Evolutionary conservation across 2,113 vertebrate species (phyloP).

Genomic region (Ailurus styani): DNA sequence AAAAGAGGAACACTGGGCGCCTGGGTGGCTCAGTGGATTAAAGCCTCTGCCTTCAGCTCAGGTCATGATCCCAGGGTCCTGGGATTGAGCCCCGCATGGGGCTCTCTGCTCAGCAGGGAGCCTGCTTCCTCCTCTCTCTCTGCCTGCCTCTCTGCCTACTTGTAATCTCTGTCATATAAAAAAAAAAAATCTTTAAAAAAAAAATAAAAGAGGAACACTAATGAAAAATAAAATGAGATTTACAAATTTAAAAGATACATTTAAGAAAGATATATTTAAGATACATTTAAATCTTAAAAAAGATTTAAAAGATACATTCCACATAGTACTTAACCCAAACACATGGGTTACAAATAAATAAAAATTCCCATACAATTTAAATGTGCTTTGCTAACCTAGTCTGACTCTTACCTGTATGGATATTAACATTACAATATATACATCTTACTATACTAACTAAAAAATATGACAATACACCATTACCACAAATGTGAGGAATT

Average conservation of each 20-base stretch:
- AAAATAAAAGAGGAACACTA: background rate
- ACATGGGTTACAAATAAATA: background rate
- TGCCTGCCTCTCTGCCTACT: too few species aligned
- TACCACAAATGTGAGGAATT: background rate
- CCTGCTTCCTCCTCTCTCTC: too few species aligned
- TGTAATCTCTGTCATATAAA: too few species aligned
- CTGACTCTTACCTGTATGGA: background rate
- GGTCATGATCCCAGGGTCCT: too few species aligned
- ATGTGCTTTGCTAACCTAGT: background rate
- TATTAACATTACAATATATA: background rate
- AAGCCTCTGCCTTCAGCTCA: too few species aligned
- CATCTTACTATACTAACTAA: background rate
- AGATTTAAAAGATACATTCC: background rate
- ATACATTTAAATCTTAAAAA: too few species aligned
- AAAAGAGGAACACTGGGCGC: too few species aligned
- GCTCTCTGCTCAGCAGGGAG: too few species aligned
- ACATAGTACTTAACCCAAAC: background rate
- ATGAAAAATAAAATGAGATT: conserved; percentile 40
- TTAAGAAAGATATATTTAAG: too few species aligned
- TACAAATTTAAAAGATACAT: background rate
- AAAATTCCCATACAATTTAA: background rate
- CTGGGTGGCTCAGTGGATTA: too few species aligned
- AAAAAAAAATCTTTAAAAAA: too few species aligned
- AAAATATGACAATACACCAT: background rate
- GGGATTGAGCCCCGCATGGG: too few species aligned